Base-by-base conservation (phyloP, 2,888 invertebrate genomes). In the Phaonia tiefii region DNA sequence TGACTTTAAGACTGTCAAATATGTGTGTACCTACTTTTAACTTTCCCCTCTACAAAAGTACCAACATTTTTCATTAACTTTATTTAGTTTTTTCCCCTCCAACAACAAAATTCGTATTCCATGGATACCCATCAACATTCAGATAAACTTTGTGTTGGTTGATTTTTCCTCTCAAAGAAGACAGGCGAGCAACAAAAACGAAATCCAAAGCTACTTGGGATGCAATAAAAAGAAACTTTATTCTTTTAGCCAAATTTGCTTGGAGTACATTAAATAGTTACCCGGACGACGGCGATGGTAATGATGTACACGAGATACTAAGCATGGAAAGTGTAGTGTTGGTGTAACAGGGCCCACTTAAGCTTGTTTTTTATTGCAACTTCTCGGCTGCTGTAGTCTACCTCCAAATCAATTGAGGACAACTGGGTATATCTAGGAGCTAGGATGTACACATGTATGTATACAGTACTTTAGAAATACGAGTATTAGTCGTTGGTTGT, bases 241-340 rank as follows among this genome's bases (percentile, higher is more conserved):
- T 66, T 15, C 44, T 75, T 75, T 79, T 49, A 70, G 75, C 56
- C 49, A 75, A 79, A 79, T 67, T 73, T 54, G 80, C 56, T 4
- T n/a, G 5, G 5, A 54, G 54, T 54, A 54, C 25, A 54, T 54
- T 25, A 54, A 10, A 13, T 44, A 2, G 44, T 5, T 44, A n/a
- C n/a, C n/a, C n/a, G n/a, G n/a, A 44, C 7, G 2, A 44, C 44
- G 44, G 11, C 10, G 44, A 13, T 8, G 4, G 44, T 10, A 13
- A 44, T 8, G n/a, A 44, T 44, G 10, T 49, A 20, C 49, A 49
- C 10, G 22, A 1, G 25, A 22, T 4, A 54, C 11, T 22, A 22
- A 22, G 22, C 2, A 25, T 3, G 3, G 17, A 25, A 13, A 7
- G 5, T 13, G 25, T 5, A 46, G 46, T 46, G 10, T 7, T 31